phyloP scores from a whole-genome alignment of 1,140 invertebrate genomes.

The Melitaea cinxia region DNA sequence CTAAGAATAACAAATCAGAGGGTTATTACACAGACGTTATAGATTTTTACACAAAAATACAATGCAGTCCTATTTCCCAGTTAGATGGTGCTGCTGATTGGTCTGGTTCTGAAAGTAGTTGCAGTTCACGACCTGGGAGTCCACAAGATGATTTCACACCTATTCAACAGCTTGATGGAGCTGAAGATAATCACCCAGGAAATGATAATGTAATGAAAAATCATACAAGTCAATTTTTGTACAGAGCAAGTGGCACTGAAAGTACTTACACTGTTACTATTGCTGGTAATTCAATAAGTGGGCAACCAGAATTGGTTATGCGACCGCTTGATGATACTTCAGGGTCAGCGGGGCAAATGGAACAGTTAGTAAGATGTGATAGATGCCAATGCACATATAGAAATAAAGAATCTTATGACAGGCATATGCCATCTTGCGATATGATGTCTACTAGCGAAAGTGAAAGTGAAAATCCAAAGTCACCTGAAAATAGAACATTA shows the following conservation, averaged over 20 bases:
- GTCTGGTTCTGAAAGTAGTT: constrained; percentile 76
- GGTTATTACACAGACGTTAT: constrained; percentile 76
- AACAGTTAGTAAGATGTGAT: constrained; percentile 92
- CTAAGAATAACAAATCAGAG: constrained; percentile 65
- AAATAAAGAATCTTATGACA: constrained; percentile 92
- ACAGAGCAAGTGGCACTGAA: constrained; percentile 76
- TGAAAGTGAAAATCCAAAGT: constrained; percentile 83
- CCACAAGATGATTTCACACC: constrained; percentile 71
- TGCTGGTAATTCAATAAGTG: constrained; percentile 71
- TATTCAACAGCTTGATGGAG: constrained; percentile 89
- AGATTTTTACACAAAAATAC: constrained; percentile 81
- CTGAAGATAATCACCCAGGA: constrained; percentile 83
- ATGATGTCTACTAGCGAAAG: constrained; percentile 89
- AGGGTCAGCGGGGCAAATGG: constrained; percentile 70
- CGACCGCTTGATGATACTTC: constrained; percentile 72
- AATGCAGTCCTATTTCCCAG: constrained; percentile 81
- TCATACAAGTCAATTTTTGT: constrained; percentile 74
- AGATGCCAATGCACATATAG: constrained; percentile 94
- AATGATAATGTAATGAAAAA: constrained; percentile 65
- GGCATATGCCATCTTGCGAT: constrained; percentile 91
- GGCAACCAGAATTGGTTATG: constrained; percentile 76
- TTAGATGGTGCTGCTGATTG: constrained; percentile 85
- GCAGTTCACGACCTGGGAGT: constrained; percentile 70
- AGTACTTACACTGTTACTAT: constrained; percentile 78
- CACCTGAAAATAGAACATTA: constrained; percentile 79